Percentiles rank a stretch among this genome's conserved stretches.
Evolutionary conservation across 2,113 vertebrate genomes (phyloP).

Genomic region (Microtus oregoni): DNA sequence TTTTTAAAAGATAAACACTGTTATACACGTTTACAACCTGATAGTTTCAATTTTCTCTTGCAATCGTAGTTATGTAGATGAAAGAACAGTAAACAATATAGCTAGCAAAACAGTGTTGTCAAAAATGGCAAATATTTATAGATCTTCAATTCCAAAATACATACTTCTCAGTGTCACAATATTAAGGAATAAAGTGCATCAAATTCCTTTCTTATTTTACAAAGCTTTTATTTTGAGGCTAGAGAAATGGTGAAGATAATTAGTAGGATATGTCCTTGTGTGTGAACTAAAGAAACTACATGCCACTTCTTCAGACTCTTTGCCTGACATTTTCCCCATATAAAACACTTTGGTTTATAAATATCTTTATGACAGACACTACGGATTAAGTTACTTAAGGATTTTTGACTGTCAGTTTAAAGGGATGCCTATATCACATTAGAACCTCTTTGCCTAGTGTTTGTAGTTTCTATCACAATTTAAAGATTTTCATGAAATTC

Average conservation of each 20-base stretch:
- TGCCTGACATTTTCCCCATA: neutral
- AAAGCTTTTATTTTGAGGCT: neutral
- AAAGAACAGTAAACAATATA: neutral
- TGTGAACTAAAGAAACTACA: neutral
- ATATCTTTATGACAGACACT: neutral
- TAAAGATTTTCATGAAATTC: neutral
- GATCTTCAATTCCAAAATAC: neutral
- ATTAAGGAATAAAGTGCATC: neutral
- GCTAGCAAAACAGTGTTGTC: neutral
- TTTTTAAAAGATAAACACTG: neutral
- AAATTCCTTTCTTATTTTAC: neutral
- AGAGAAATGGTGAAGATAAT: neutral
- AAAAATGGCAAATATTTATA: neutral
- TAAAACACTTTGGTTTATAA: neutral
- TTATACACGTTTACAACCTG: neutral
- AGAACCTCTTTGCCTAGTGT: neutral
- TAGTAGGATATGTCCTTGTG: neutral
- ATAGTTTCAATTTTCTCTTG: neutral
- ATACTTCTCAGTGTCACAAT: neutral
- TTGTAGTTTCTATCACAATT: neutral
- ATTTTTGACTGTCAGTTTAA: neutral
- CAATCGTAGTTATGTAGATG: neutral
- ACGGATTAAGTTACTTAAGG: accelerated
- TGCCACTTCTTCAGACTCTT: neutral
- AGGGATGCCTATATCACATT: too few relatives aligned